Conservation (phyloP, 2,888 invertebrate species). For the Zygaena filipendulae region DNA sequence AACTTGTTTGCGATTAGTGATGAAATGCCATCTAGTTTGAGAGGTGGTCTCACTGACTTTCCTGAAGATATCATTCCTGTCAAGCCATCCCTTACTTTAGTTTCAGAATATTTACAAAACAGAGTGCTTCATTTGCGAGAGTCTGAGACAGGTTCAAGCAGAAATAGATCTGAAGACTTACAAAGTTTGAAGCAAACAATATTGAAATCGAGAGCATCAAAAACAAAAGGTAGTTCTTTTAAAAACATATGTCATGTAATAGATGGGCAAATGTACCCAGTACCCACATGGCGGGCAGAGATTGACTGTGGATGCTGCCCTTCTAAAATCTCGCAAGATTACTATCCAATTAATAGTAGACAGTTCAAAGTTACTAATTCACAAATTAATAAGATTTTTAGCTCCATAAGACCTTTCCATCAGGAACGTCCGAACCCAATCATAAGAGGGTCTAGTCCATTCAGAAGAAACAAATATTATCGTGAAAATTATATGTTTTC, state of each 20-base stretch:
- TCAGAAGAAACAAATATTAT: conserved; percentile 26
- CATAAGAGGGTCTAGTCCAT: conserved; percentile 26
- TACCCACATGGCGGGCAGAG: conserved; percentile 45
- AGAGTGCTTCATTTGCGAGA: conserved; percentile 45
- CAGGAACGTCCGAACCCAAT: conserved; percentile 26
- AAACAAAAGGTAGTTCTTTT: conserved; percentile 37
- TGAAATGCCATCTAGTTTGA: conserved; percentile 52
- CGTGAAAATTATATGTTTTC: conserved; percentile 25
- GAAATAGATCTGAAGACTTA: conserved; percentile 34
- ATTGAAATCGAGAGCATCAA: conserved; percentile 33
- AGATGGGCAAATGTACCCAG: conserved; percentile 44
- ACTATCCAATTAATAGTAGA: conserved; percentile 14
- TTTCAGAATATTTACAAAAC: conserved; percentile 50
- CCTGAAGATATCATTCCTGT: conserved; percentile 22
- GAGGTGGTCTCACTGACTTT: conserved; percentile 27
- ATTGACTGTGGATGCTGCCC: conserved; percentile 19
- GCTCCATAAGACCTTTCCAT: conserved; percentile 21
- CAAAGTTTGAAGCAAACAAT: conserved; percentile 47
- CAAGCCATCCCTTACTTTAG: conserved; percentile 40
- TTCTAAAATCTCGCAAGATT: conserved; percentile 10
- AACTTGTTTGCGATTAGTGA: conserved; percentile 55
- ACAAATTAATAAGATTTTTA: conserved; percentile 28
- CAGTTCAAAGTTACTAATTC: conserved; percentile 26
- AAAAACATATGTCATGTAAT: conserved; percentile 42
- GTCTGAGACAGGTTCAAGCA: conserved; percentile 22